Percentiles rank a stretch among this genome's conserved stretches.
phyloP scores from a whole-genome alignment of 2,888 invertebrate genomes.

The Norana najaformis region DNA sequence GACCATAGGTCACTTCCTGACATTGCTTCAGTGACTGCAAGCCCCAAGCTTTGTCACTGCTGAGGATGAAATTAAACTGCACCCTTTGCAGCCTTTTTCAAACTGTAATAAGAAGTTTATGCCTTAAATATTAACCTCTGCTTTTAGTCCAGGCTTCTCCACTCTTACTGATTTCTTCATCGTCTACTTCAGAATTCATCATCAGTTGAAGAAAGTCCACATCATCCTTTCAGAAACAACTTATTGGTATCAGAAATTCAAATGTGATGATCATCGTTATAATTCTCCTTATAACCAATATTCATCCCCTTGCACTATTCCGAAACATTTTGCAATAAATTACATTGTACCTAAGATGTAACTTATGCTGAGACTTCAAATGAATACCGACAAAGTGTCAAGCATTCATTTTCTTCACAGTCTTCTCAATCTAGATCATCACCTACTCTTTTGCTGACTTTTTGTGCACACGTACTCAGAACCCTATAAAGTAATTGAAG shows the following conservation, averaged over 20 bases:
- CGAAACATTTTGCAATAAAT: no score
- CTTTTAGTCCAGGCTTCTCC: background rate
- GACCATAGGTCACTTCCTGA: no score
- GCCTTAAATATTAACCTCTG: background rate
- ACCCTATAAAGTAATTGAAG: background rate
- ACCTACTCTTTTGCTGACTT: no score
- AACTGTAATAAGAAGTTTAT: background rate
- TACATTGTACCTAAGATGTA: no score
- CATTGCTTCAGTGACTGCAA: background rate
- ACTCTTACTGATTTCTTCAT: conserved; percentile 8
- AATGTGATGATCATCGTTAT: background rate
- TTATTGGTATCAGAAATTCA: no score
- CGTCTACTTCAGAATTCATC: conserved; percentile 28
- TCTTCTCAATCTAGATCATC: no score
- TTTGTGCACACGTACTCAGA: background rate
- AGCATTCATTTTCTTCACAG: no score
- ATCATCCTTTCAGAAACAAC: conserved; percentile 16
- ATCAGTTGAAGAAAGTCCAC: conserved; percentile 35
- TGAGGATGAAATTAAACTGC: background rate
- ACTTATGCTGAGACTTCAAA: no score
- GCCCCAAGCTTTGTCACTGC: background rate
- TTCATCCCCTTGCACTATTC: no score
- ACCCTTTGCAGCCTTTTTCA: background rate
- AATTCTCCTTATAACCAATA: no score
- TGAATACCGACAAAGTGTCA: no score